phyloP scores from a whole-genome alignment of 23 tunicate genomes.

The Clavelina lepadiformis region DNA sequence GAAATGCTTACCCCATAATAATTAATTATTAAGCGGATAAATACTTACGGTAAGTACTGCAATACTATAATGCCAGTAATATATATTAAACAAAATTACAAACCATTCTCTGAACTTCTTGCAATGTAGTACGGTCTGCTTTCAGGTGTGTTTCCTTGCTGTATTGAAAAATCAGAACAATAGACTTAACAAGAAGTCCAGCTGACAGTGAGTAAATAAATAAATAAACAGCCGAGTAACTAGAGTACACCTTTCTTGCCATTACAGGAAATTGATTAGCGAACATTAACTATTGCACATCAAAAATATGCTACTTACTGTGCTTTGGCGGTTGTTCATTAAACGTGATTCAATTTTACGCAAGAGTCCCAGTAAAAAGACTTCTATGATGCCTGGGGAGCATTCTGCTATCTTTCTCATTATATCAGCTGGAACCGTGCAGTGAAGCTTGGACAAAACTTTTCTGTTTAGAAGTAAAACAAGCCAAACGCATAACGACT shows the following conservation, averaged over 20 bases:
- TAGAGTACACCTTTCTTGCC: background rate
- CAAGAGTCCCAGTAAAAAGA: constrained; percentile 64
- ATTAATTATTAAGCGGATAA: no score
- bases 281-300: no score
- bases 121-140: constrained; percentile 76
- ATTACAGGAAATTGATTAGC: no score
- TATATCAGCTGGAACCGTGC: constrained; percentile 54
- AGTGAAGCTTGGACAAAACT: constrained; percentile 64
- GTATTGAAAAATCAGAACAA: constrained; percentile 8
- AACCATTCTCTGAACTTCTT: constrained; percentile 21
- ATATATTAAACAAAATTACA: background rate
- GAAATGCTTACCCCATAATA: no score
- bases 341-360: constrained; percentile 64
- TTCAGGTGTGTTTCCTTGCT: constrained; percentile 48
- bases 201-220: background rate
- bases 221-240: background rate
- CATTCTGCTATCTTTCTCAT: constrained; percentile 82
- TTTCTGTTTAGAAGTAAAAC: constrained; percentile 49
- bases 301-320: background rate
- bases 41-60: no score
- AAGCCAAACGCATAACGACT: no score
- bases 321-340: constrained; percentile 4
- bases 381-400: constrained; percentile 58
- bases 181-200: background rate
- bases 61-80: background rate